phyloP scores from a whole-genome alignment of 2,888 invertebrate genomes.

The Piscicola geometra region DNA sequence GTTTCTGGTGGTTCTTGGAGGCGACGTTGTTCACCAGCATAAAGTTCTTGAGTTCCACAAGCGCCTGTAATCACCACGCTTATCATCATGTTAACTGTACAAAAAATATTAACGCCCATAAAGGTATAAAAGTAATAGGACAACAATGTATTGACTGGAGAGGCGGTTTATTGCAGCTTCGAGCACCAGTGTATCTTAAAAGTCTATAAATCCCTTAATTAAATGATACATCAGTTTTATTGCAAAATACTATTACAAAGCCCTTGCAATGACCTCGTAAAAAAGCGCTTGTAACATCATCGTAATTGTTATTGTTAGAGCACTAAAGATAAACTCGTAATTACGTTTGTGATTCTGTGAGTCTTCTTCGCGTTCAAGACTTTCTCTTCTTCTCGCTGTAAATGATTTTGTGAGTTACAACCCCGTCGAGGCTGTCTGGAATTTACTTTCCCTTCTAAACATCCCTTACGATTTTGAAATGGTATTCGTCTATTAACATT shows the following conservation, averaged over 20 bases:
- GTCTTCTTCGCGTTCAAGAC: conserved; percentile 54
- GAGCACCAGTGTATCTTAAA: too few species aligned
- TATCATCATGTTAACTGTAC: too few species aligned
- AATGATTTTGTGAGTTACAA: conserved; percentile 35
- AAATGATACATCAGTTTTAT: background rate
- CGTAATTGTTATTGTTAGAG: background rate
- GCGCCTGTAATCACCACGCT: too few species aligned
- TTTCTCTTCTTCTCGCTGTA: conserved; percentile 50
- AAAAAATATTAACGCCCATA: too few species aligned
- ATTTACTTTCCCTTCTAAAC: too few species aligned
- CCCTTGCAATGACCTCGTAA: background rate
- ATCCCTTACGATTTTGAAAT: too few species aligned
- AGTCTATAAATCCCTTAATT: too few species aligned
- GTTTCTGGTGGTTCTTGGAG: conserved; percentile 54
- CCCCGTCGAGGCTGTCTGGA: too few species aligned
- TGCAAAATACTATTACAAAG: background rate
- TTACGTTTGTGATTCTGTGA: conserved; percentile 50
- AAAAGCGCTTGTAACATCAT: background rate
- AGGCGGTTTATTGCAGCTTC: too few species aligned
- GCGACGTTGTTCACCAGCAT: conserved; percentile 51
- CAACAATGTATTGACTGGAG: too few species aligned
- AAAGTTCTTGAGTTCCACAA: conserved; percentile 53
- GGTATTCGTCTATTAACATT: too few species aligned
- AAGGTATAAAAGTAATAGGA: too few species aligned
- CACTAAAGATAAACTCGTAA: background rate